Evolutionary conservation across 1,140 invertebrate species (phyloP).

Genomic region (Araneus ventricosus): DNA sequence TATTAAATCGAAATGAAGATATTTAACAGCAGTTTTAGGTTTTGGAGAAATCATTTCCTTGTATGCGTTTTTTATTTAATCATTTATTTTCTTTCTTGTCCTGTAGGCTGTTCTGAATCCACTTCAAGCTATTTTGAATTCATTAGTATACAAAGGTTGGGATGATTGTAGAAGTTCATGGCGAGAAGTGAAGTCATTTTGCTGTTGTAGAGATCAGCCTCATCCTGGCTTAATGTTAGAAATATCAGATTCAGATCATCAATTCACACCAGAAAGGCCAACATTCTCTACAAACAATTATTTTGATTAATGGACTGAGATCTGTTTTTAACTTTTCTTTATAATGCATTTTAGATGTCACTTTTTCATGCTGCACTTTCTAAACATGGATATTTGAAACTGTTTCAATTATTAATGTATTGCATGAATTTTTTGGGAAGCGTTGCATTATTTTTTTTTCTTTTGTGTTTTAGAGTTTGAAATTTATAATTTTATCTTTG

Average conservation of each 20-base stretch:
- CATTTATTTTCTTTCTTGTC: background rate
- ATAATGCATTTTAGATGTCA: background rate
- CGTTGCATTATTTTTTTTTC: no score
- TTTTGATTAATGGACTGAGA: conserved; percentile 3
- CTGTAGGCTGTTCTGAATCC: conserved; percentile 89
- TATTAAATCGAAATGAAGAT: no score
- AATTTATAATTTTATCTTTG: no score
- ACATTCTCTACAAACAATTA: conserved; percentile 62
- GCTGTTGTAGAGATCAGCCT: conserved; percentile 44
- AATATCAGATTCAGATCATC: conserved; percentile 39
- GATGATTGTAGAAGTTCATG: conserved; percentile 36
- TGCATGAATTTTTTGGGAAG: no score
- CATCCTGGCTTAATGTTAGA: conserved; percentile 59
- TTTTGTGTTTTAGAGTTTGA: no score
- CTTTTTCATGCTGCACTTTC: background rate
- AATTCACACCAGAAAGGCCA: conserved; percentile 26
- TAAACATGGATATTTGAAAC: background rate
- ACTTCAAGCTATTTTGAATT: conserved; percentile 89
- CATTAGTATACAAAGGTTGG: conserved; percentile 86
- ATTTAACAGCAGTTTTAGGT: no score
- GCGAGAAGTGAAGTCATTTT: conserved; percentile 7
- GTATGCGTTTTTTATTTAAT: background rate
- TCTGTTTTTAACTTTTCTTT: background rate
- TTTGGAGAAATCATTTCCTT: no score
- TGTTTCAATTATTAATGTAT: no score